Base-by-base conservation (phyloP, 2,888 invertebrate genomes). In the Drosophila maculinotata region DNA sequence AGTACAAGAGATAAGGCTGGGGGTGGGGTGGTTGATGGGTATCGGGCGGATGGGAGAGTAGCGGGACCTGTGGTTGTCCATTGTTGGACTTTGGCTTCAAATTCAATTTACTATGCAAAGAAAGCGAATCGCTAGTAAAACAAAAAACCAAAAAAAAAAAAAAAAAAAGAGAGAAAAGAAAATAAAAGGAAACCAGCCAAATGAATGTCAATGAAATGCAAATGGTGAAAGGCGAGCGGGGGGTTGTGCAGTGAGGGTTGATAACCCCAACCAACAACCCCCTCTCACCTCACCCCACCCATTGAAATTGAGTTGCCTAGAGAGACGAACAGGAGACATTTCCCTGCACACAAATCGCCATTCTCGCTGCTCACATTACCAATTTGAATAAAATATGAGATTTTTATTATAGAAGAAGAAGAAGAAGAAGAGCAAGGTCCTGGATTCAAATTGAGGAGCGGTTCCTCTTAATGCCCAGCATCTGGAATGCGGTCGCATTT, bases 311-410 rank as follows among this genome's bases (percentile, higher is more conserved):
- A 9, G 23, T 25, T 41, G 41, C 12, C 14, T 9, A 36, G 10
- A 36, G 35, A 44, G 30, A 17, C 30, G 17, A 9, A 28, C n/a
- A 7, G 8, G 41, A 20, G 15, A 47, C 15, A 52, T 45, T 54
- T 56, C 1, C n/a, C 36, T 26, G 26, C 15, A 28, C 30, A 65
- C 26, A 35, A 44, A 26, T 53, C 49, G 44, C 58, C 58, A 36
- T 33, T 45, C 48, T 36, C 54, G 33, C 44, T 62, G 74, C 82
- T 88, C 89, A 73, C 79, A 89, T 90, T 87, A 86, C 87, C 89
- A 90, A 88, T 89, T 89, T 89, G 82, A 89, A 89, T 89, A 90
- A 90, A 89, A 90, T 89, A 88, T 89, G 86, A 89, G 89, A 76
- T 66, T 89, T 87, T 87, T 82, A 86, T 89, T 76, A 87, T 84